Conservation (phyloP, 2,797 vertebrate species). For the Moxostoma hubbsi region DNA sequence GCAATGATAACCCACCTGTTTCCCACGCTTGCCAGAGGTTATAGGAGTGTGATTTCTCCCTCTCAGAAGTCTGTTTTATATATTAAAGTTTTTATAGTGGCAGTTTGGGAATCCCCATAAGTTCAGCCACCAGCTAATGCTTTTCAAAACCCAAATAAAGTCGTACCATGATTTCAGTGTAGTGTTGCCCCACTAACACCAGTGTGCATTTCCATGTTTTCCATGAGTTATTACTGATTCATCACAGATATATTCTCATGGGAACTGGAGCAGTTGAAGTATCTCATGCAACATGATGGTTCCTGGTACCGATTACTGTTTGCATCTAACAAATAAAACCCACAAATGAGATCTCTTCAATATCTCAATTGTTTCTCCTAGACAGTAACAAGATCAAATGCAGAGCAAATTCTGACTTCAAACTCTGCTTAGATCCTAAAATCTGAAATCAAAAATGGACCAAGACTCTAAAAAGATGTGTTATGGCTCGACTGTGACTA, state of each 20-base stretch:
- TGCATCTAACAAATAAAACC: background rate
- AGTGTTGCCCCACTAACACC: conserved; percentile 20
- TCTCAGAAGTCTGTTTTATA: conserved; percentile 46
- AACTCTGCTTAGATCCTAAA: no score
- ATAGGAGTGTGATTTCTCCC: conserved; percentile 50
- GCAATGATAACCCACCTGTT: conserved; percentile 58
- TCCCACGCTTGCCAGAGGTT: conserved; percentile 51
- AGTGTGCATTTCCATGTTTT: conserved; percentile 37
- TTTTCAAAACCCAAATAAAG: conserved; percentile 53
- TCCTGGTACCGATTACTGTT: conserved; percentile 18
- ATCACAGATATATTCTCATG: conserved; percentile 42
- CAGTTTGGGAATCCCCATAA: conserved; percentile 48
- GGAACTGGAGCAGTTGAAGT: background rate
- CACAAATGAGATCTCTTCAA: no score
- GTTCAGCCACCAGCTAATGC: conserved; percentile 56
- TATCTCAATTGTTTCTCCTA: no score
- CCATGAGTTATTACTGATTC: conserved; percentile 39
- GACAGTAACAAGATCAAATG: no score
- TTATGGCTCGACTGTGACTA: no score
- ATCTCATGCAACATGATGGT: conserved; percentile 36
- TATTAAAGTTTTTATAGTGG: conserved; percentile 49
- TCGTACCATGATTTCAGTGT: conserved; percentile 41
- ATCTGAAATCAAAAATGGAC: no score
- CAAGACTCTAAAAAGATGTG: no score
- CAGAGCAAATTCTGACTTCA: no score